These are phyloP conservation scores for Turritopsis rubra DNA, from an alignment of 30 jellyfish, hydroid and myxozoan species.

Conservation along the genomic window DNA sequence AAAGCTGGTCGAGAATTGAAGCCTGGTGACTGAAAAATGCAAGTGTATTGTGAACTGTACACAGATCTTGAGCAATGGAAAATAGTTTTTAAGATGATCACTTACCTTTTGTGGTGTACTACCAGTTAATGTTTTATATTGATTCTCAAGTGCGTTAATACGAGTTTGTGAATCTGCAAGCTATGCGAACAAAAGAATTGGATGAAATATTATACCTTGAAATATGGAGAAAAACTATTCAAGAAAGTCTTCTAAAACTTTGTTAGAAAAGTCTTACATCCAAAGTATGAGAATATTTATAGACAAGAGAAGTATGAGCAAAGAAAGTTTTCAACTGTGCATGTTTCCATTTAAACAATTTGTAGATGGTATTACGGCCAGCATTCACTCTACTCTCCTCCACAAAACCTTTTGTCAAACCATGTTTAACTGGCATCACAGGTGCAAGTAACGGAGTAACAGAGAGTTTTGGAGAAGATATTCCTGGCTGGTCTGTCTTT, in stretches of 20 bases:
- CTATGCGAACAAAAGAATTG: slow-evolving; percentile 46
- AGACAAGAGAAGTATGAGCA: not conserved
- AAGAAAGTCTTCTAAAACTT: not conserved
- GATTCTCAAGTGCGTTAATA: slow-evolving; percentile 78
- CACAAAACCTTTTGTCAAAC: not conserved
- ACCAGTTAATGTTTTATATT: slow-evolving; percentile 65
- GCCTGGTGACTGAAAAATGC: slow-evolving; percentile 10
- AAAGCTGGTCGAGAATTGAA: slow-evolving; percentile 14
- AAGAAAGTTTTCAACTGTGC: not conserved
- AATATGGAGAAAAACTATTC: not conserved
- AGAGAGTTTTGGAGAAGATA: not conserved
- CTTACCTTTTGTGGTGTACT: slow-evolving; percentile 61
- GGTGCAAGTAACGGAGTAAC: not conserved
- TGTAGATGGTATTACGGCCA: not conserved
- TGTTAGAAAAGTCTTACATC: not conserved
- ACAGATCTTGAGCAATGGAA: not conserved
- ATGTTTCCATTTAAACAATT: not conserved
- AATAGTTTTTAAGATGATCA: not conserved
- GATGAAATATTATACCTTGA: not conserved
- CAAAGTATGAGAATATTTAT: not conserved
- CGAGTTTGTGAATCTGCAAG: slow-evolving; percentile 96
- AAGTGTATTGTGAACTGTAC: not conserved
- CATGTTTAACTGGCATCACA: not conserved
- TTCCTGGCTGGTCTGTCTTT: not conserved
- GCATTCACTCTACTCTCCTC: not conserved